Evolutionary conservation across 2,797 vertebrate genomes (phyloP).

Genomic region (Dallia pectoralis): DNA sequence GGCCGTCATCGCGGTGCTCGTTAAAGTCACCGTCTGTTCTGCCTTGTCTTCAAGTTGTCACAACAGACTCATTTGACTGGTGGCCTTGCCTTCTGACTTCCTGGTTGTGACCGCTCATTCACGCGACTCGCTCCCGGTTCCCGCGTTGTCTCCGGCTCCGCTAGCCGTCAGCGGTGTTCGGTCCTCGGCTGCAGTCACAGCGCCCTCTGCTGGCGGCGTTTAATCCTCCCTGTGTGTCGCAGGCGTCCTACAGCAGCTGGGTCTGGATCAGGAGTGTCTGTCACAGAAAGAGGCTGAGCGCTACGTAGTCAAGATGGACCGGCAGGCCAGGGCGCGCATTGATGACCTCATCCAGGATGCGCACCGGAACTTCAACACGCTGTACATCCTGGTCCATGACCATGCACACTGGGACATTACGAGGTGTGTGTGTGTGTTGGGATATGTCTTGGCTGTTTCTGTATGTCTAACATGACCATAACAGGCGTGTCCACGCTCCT

Average conservation of each 20-base stretch:
- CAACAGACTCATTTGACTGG: too few species aligned
- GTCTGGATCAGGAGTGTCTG: slow-evolving; percentile 82
- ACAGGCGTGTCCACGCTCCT: not conserved
- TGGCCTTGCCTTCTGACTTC: not conserved
- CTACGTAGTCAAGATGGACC: slow-evolving; percentile 88
- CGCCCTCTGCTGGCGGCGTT: not conserved
- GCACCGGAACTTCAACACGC: slow-evolving; percentile 87
- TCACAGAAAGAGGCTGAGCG: slow-evolving; percentile 83
- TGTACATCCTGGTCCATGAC: slow-evolving; percentile 94
- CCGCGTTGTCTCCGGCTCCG: not conserved
- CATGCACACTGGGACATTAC: slow-evolving; percentile 94
- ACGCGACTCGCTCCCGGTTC: too few species aligned
- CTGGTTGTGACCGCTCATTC: not conserved
- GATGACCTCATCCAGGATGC: slow-evolving; percentile 86
- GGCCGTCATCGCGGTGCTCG: too few species aligned
- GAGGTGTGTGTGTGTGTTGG: slow-evolving; percentile 77
- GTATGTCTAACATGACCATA: not conserved
- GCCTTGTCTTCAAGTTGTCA: not conserved
- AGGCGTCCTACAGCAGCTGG: slow-evolving; percentile 65
- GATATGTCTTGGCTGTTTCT: not conserved
- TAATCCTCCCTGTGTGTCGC: not conserved
- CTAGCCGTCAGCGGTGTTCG: not conserved
- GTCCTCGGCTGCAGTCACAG: not conserved
- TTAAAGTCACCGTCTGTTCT: not conserved
- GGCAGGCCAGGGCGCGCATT: slow-evolving; percentile 81